Evolutionary conservation across 2,113 vertebrate genomes (phyloP), one percentile per base, ranked within the genome.

Genomic region (Muscicapa adusta): DNA sequence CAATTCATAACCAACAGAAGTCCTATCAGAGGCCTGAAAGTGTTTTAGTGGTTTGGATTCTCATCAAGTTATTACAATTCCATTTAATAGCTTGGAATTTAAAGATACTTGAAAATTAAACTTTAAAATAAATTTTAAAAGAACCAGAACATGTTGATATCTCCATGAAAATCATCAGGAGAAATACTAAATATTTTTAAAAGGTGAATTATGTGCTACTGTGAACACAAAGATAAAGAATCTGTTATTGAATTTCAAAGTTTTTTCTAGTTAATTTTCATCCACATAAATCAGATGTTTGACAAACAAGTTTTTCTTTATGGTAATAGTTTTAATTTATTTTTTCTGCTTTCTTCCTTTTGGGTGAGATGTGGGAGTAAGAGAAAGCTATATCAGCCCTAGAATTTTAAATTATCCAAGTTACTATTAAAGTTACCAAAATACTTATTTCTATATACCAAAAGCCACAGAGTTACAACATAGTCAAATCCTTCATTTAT

Each of bases 351-450:
- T 62, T 53, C 10, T 73, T 89, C 11, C 5, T 82, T 85, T 73
- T 28, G 18, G 12, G 5, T 28, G 20, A 4, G 5, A 0, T 2
- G 4, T 2, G 1, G 15, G 3, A 65, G 60, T 10, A 70, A 5
- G 43, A 18, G 9, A 74, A 90, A 71, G 9, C 9, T 75, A 1
- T 29, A 81, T 48, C 25, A 70, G 20, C 31, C 25, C 12, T 61
- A 10, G 20, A 48, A 58, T 54, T 89, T 75, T 75, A 58, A 72
- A 79, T 16, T 51, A 67, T 40, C 10, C 36, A 53, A 18, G 5
- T 51, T 77, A 6, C 18, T 87, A 8, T 29, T 43, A 29, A 47
- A 84, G 54, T 68, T 68, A 65, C 36, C 29, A 38, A 60, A 93
- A 60, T 18, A 43, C 14, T 74, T 57, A 24, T 25, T 78, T 66